Evolutionary conservation across 2,113 vertebrate species (phyloP).

Genomic region (Melanocharis versteri): DNA sequence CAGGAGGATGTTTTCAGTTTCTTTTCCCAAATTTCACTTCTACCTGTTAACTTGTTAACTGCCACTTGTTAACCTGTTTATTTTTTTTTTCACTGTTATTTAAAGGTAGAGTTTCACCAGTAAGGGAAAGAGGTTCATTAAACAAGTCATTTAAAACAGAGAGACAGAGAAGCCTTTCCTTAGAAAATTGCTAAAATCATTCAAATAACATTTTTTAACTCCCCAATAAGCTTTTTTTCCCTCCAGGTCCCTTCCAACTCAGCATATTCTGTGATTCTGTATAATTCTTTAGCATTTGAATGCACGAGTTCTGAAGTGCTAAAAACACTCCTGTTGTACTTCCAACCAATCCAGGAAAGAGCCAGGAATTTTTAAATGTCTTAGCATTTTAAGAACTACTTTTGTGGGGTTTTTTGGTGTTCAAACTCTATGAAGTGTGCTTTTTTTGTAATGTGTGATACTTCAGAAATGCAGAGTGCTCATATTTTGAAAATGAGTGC

Average conservation of each 20-base stretch:
- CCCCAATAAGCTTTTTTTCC: neutral
- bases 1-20: neutral
- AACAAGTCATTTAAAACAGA: neutral
- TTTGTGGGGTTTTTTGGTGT: neutral
- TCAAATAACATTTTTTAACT: neutral
- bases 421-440: neutral
- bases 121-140: neutral
- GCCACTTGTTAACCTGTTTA: neutral
- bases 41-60: neutral
- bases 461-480: neutral
- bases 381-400: neutral
- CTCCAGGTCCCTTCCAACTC: neutral
- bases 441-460: neutral
- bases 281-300: neutral
- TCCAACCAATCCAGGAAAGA: neutral
- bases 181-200: neutral
- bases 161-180: neutral
- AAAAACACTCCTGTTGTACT: neutral
- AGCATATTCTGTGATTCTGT: neutral
- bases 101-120: neutral
- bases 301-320: neutral
- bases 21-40: neutral
- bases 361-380: neutral
- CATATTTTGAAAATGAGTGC: neutral
- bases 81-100: neutral